Base-by-base conservation (phyloP, 2,888 invertebrate species). In the Monoplex corrugatus region DNA sequence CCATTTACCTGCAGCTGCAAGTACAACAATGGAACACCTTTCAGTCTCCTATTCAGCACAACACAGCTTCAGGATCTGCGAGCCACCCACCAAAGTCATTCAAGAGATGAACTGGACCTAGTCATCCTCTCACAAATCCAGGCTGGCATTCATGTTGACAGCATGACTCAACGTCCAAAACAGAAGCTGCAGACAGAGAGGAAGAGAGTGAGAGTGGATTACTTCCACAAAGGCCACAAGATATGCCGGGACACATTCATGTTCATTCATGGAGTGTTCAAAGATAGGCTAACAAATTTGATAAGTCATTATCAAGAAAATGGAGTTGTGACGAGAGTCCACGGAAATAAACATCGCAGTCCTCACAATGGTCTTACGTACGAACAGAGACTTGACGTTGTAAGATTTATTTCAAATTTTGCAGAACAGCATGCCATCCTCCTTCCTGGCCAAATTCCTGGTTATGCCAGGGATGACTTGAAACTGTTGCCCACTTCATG, bases 231-330 rank as follows among this genome's bases (percentile, higher is more conserved):
- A 35, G 75, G 75, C 8, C 75, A 75, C 35, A n/a, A 75, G 35
- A 75, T 75, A 16, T 75, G 75, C 75, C n/a, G 75, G 8, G 75
- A 75, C 75, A 75, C 75, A 16, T 75, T 75, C n/a, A 75, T 75
- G 75, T 75, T 19, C 35, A 75, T 75, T 8, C 75, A 75, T 75
- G 75, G 75, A 32, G 35, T 75, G n/a, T 75, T 75, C 28, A 75
- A 75, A 35, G 75, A 75, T 28, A n/a, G 75, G 8, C 35, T 75
- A 28, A 75, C 75, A 32, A 75, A 75, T 19, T n/a, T 75, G 75
- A 75, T 75, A 16, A 28, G 13, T 13, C 75, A 75, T 35, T 75
- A 75, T 75, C 75, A 75, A n/a, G 32, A 75, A 75, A 10, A 75
- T n/a, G 75, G 75, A 13, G 75, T 75, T n/a, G n/a, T n/a, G n/a